Conservation (phyloP, 2,113 vertebrate species). For the Ciconia boyciana region DNA sequence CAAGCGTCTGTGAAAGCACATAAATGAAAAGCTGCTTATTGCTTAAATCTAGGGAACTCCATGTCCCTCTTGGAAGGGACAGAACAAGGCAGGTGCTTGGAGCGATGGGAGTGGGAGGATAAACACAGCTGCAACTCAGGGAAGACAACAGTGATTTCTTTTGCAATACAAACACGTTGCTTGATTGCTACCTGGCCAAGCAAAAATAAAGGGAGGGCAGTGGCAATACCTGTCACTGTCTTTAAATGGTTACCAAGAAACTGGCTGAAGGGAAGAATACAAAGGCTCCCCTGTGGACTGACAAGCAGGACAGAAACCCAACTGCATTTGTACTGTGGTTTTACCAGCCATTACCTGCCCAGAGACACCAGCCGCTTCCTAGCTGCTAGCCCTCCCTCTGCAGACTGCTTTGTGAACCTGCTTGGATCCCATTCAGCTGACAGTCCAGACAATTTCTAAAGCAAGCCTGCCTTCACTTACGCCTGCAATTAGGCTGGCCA, state of each 20-base stretch:
- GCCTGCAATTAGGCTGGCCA: not conserved
- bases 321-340: not conserved
- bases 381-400: not conserved
- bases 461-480: not conserved
- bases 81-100: no score
- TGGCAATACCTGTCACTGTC: not conserved
- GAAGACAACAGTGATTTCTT: not conserved
- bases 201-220: not conserved
- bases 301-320: not conserved
- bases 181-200: not conserved
- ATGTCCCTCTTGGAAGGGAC: not conserved
- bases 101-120: not conserved
- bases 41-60: not conserved
- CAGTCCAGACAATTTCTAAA: not conserved
- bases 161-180: not conserved
- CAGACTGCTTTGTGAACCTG: not conserved
- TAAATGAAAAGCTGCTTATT: not conserved
- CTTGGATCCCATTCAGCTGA: not conserved
- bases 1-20: not conserved
- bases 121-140: not conserved
- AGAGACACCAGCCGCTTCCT: not conserved
- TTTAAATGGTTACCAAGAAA: not conserved
- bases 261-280: not conserved
- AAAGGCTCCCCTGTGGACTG: not conserved
- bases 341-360: not conserved